Evolutionary conservation across 1,140 invertebrate genomes (phyloP).

Genomic region (Brachionus rotundiformis): DNA sequence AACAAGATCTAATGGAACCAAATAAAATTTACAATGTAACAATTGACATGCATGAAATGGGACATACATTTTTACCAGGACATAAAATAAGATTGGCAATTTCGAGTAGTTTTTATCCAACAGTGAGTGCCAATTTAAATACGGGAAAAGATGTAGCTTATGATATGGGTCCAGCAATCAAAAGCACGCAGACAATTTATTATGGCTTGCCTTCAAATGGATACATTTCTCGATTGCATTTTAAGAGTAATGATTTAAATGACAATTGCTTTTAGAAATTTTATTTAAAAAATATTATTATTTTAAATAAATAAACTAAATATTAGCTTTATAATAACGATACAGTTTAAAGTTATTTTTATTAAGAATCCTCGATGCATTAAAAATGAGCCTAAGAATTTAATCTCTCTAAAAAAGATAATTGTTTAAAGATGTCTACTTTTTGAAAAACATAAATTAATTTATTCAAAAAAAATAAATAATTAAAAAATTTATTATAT

Average conservation of each 20-base stretch:
- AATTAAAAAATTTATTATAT: no score
- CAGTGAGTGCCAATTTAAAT: not conserved
- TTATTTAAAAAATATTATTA: not conserved
- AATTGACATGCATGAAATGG: conserved; percentile 22
- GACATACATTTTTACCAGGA: conserved; percentile 28
- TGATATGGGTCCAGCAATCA: not conserved
- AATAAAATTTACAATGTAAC: not conserved
- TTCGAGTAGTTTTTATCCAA: conserved; percentile 25
- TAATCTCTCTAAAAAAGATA: no score
- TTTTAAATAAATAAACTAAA: not conserved
- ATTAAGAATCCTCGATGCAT: no score
- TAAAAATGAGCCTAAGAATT: no score
- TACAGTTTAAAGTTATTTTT: no score
- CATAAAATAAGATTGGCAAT: conserved; percentile 18
- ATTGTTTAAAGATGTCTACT: no score
- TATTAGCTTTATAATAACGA: no score
- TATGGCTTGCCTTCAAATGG: conserved; percentile 6
- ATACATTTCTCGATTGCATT: not conserved
- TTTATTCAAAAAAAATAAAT: no score
- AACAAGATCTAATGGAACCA: conserved; percentile 18
- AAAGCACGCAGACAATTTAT: not conserved
- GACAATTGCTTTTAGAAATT: not conserved
- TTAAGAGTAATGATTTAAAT: conserved; percentile 20
- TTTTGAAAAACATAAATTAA: no score
- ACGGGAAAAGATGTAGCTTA: not conserved